phyloP scores from a whole-genome alignment of 2,888 invertebrate species.

The Ophion ellenae region DNA sequence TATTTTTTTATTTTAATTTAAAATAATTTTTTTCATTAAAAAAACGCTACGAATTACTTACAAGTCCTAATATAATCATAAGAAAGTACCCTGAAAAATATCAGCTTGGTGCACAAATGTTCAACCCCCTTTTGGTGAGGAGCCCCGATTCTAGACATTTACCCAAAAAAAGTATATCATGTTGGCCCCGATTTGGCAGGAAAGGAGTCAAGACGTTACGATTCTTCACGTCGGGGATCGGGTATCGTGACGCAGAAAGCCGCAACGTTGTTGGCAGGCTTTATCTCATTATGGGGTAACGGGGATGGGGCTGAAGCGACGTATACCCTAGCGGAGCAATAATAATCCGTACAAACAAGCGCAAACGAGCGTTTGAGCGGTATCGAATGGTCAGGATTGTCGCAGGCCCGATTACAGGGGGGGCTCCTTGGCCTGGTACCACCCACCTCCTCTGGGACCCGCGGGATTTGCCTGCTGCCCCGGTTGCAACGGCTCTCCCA shows the following conservation, averaged over 20 bases:
- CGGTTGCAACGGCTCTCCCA: slow-evolving; percentile 12
- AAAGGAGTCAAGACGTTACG: too few relatives aligned
- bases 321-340: slow-evolving; percentile 72
- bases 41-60: too few relatives aligned
- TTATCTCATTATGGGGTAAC: slow-evolving; percentile 71
- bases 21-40: too few relatives aligned
- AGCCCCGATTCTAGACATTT: too few relatives aligned
- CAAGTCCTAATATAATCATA: too few relatives aligned
- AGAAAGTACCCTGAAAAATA: too few relatives aligned
- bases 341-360: slow-evolving; percentile 80
- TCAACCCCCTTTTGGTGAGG: too few relatives aligned
- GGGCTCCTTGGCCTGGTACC: slow-evolving; percentile 67
- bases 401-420: slow-evolving; percentile 56
- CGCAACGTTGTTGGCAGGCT: slow-evolving; percentile 19
- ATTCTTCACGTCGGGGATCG: neutral
- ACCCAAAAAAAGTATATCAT: too few relatives aligned
- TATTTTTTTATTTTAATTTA: too few relatives aligned
- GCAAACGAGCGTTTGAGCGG: slow-evolving; percentile 82
- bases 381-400: slow-evolving; percentile 80
- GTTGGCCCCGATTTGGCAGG: too few relatives aligned
- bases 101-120: too few relatives aligned
- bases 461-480: slow-evolving; percentile 73
- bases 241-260: neutral
- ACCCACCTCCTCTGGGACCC: slow-evolving; percentile 72
- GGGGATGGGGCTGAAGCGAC: slow-evolving; percentile 49